Evolutionary conservation across 1,140 invertebrate genomes (phyloP).

Genomic region (Stenopsyche tienmushanensis): DNA sequence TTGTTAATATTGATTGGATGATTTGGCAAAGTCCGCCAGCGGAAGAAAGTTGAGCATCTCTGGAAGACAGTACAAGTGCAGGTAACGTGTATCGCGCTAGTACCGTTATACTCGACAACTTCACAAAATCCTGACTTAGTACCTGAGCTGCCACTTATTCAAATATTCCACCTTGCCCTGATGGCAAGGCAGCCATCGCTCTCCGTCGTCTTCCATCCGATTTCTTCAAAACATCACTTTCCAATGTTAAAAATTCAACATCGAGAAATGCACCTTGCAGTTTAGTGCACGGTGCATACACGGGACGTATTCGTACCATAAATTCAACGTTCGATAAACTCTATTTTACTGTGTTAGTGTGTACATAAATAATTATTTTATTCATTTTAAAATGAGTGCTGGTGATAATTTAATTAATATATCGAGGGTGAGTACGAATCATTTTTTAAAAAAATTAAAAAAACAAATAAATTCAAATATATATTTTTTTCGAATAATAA

Average conservation of each 20-base stretch:
- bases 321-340: no score
- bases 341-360: not conserved
- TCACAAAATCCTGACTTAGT: conserved; percentile 7
- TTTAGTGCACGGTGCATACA: not conserved
- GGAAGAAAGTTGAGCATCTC: conserved; percentile 2
- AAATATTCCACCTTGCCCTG: not conserved
- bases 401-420: conserved; percentile 30
- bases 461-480: no score
- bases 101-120: conserved; percentile 31
- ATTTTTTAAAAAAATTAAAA: no score
- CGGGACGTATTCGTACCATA: no score
- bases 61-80: conserved; percentile 6
- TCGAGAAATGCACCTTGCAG: not conserved
- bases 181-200: not conserved
- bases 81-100: conserved; percentile 35
- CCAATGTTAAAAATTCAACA: no score
- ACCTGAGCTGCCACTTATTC: not conserved
- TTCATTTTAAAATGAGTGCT: conserved; percentile 25
- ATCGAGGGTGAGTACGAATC: conserved; percentile 30
- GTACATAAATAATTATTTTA: conserved; percentile 3
- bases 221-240: not conserved
- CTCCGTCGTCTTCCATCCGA: not conserved
- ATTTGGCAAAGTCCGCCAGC: not conserved
- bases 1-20: no score
- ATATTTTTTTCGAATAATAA: no score